Evolutionary conservation across 2,113 vertebrate genomes (phyloP).

Genomic region (Pogonocichla stellata): DNA sequence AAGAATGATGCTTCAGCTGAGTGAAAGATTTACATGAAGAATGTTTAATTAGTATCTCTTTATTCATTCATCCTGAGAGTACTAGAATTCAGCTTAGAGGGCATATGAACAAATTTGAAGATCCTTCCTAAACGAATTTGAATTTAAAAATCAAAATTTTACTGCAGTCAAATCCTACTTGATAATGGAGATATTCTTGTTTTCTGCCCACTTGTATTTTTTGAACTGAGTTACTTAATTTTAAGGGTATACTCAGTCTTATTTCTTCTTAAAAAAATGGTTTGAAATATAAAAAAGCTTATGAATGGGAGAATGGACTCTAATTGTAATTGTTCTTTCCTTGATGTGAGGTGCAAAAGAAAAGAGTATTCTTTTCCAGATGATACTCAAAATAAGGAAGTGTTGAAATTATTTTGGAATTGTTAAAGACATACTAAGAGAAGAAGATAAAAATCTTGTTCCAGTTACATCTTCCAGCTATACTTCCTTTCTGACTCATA

Average conservation of each 20-base stretch:
- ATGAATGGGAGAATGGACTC: neutral
- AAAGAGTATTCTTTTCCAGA: neutral
- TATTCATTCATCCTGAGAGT: neutral
- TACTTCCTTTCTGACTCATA: neutral
- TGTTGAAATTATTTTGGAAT: neutral
- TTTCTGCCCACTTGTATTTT: neutral
- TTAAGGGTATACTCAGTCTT: neutral
- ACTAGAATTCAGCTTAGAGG: neutral
- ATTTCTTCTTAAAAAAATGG: neutral
- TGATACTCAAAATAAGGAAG: neutral
- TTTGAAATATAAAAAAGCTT: neutral
- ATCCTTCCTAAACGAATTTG: neutral
- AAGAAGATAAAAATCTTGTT: neutral
- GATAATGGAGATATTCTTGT: neutral
- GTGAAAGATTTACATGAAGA: neutral
- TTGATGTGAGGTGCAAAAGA: neutral
- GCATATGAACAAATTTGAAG: neutral
- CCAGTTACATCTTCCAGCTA: neutral
- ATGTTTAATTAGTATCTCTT: neutral
- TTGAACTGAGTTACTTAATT: neutral
- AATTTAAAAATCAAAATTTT: neutral
- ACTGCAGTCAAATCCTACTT: neutral
- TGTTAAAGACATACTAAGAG: neutral
- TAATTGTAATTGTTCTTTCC: neutral
- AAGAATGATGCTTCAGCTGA: neutral